phyloP scores from a whole-genome alignment of 2,888 invertebrate genomes.

The Myopa tessellatipennis region DNA sequence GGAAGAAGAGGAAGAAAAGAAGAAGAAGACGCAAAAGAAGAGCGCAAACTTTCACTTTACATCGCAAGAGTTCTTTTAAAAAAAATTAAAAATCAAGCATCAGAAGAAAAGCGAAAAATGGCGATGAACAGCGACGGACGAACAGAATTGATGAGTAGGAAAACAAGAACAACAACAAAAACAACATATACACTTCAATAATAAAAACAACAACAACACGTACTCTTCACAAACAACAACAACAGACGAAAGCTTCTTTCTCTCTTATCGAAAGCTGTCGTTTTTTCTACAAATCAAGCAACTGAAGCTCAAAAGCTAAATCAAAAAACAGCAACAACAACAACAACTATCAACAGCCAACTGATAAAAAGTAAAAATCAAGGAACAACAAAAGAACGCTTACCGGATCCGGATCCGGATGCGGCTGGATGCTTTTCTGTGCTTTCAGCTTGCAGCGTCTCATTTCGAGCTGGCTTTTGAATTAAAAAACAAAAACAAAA shows the following conservation, averaged over 20 bases:
- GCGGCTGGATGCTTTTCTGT: constrained; percentile 1
- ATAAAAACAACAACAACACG: too few relatives aligned
- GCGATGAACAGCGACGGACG: too few relatives aligned
- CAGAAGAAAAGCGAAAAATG: too few relatives aligned
- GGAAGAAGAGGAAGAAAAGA: background rate
- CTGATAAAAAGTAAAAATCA: background rate
- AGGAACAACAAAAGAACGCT: background rate
- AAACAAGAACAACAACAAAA: background rate
- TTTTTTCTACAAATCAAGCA: background rate
- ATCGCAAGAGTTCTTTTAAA: too few relatives aligned
- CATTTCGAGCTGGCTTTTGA: constrained; percentile 23
- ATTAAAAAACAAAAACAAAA: constrained; percentile 13
- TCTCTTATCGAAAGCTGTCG: too few relatives aligned
- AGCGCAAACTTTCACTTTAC: background rate
- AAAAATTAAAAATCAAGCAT: too few relatives aligned
- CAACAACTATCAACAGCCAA: background rate
- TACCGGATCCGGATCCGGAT: constrained; percentile 35
- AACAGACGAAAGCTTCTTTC: too few relatives aligned
- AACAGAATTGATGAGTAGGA: too few relatives aligned
- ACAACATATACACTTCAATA: background rate
- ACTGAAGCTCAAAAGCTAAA: constrained; percentile 9
- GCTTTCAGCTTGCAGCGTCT: background rate
- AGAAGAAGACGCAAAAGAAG: background rate
- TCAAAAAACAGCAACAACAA: background rate
- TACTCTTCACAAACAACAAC: too few relatives aligned